A percentile compares a stretch with the other conserved stretches of the same genome.
phyloP scores from a whole-genome alignment of 2,113 vertebrate genomes.

The Mionectes macconnelli region DNA sequence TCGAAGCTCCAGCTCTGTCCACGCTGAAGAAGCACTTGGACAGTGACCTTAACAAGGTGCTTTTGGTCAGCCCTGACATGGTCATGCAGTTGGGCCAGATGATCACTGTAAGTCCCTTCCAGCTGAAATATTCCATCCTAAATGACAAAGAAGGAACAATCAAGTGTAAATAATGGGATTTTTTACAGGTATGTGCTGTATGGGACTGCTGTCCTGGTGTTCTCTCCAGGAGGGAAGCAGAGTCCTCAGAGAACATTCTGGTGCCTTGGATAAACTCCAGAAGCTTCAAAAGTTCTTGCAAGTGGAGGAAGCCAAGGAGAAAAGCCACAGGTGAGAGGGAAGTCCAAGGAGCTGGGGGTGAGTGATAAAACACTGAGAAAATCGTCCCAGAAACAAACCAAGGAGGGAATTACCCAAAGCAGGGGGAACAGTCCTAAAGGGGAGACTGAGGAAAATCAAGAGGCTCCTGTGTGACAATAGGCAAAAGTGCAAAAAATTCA shows the following conservation, averaged over 20 bases:
- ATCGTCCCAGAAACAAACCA: not conserved
- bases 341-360: too few species aligned
- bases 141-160: not conserved
- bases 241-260: not conserved
- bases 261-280: not conserved
- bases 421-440: too few species aligned
- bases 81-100: not conserved
- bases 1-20: rapidly evolving
- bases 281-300: not conserved
- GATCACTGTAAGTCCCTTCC: rapidly evolving
- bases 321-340: not conserved
- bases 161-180: rapidly evolving
- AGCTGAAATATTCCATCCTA: too few species aligned
- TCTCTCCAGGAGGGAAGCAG: not conserved
- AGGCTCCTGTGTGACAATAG: not conserved
- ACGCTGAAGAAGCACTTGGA: rapidly evolving
- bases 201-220: too few species aligned
- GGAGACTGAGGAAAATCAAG: not conserved
- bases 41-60: rapidly evolving
- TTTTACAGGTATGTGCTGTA: rapidly evolving
- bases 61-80: not conserved
- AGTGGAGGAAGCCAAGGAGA: not conserved
- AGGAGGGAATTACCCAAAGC: not conserved
- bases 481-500: not conserved
- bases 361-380: not conserved